phyloP scores from a whole-genome alignment of 2,888 invertebrate species.

The Himalopsyche kuldschensis region DNA sequence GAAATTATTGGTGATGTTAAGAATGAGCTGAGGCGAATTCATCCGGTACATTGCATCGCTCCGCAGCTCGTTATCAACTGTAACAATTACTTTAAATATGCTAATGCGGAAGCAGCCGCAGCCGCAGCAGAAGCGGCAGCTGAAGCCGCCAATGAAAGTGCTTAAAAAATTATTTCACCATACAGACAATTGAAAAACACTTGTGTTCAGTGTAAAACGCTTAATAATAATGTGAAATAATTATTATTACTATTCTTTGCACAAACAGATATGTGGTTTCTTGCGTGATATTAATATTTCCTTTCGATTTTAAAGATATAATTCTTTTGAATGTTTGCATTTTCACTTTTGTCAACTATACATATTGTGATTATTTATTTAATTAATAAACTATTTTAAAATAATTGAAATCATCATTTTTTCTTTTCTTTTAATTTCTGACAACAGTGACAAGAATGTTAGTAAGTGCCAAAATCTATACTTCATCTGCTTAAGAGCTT shows the following conservation, averaged over 20 bases:
- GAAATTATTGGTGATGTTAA: constrained; percentile 65
- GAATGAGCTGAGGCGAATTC: constrained; percentile 75
- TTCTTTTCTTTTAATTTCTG: too few species aligned
- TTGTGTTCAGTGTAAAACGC: neutral
- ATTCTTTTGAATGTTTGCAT: constrained; percentile 9
- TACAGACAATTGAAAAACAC: neutral
- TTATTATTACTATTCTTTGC: neutral
- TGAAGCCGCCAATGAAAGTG: neutral
- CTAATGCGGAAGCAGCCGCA: neutral
- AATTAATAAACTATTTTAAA: constrained; percentile 2
- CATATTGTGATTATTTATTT: neutral
- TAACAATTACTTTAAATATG: constrained; percentile 50
- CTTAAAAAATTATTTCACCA: neutral
- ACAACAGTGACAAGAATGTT: too few species aligned
- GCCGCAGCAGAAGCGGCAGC: too few species aligned
- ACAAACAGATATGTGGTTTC: neutral
- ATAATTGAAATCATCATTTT: too few species aligned
- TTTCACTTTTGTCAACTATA: neutral
- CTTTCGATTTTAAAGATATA: neutral
- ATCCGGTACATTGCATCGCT: constrained; percentile 83
- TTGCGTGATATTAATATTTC: neutral
- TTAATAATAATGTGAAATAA: neutral
- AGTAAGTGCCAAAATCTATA: too few species aligned
- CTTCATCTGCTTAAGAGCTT: too few species aligned
- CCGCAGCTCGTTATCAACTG: constrained; percentile 62